phyloP scores from a whole-genome alignment of 2,888 invertebrate species.

The Fragum fragum region DNA sequence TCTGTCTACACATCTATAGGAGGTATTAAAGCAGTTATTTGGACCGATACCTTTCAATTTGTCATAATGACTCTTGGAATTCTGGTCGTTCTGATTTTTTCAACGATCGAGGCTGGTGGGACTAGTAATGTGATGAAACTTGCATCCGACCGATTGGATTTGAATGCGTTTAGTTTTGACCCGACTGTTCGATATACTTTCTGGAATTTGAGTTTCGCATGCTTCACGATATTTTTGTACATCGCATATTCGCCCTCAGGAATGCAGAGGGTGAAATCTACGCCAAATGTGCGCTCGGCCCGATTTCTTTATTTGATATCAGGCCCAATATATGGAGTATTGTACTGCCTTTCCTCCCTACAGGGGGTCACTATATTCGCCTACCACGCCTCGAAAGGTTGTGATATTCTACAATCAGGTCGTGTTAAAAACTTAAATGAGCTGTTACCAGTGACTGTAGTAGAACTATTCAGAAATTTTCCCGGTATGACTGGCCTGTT shows the following conservation, averaged over 20 bases:
- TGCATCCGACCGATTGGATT: slow-evolving; percentile 30
- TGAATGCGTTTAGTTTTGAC: slow-evolving; percentile 39
- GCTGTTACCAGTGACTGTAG: slow-evolving; percentile 40
- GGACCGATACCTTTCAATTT: slow-evolving; percentile 50
- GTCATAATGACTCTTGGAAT: slow-evolving; percentile 49
- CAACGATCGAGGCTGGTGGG: slow-evolving; percentile 29
- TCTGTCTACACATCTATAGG: slow-evolving; percentile 51
- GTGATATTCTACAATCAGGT: slow-evolving; percentile 42
- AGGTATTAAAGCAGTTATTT: slow-evolving; percentile 55
- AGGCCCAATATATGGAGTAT: slow-evolving; percentile 18
- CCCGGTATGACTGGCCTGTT: slow-evolving; percentile 56
- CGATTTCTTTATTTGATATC: slow-evolving; percentile 26
- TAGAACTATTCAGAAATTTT: slow-evolving; percentile 40
- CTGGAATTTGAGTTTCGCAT: slow-evolving; percentile 41
- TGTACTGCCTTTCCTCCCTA: not conserved
- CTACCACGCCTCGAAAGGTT: slow-evolving; percentile 38
- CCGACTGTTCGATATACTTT: slow-evolving; percentile 48
- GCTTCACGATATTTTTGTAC: slow-evolving; percentile 22
- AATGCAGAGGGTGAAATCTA: slow-evolving; percentile 48
- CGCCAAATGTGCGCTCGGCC: slow-evolving; percentile 20
- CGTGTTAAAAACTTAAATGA: slow-evolving; percentile 42
- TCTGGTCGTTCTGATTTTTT: slow-evolving; percentile 31
- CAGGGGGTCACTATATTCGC: slow-evolving; percentile 54
- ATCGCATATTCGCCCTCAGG: slow-evolving; percentile 39
- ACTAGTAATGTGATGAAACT: not conserved